These are phyloP conservation scores for Arrhopalites spinosus DNA, from an alignment of 2,888 invertebrate species.

Conservation along the genomic window DNA sequence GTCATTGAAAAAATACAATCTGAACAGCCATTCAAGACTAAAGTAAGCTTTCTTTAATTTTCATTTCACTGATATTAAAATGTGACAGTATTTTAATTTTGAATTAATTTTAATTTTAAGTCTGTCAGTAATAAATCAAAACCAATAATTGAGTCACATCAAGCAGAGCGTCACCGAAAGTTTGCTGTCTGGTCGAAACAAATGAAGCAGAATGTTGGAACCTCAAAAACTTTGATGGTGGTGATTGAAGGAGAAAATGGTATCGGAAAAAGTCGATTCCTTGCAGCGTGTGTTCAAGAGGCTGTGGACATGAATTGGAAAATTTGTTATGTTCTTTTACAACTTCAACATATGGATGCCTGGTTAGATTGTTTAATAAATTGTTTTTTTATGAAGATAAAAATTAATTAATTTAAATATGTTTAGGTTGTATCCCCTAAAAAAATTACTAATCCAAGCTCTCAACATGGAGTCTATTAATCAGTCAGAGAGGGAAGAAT, in stretches of 20 bases:
- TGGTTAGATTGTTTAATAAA: neutral
- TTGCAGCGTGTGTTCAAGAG: constrained; percentile 63
- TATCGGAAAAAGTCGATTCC: constrained; percentile 66
- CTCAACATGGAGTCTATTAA: constrained; percentile 45
- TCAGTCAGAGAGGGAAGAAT: constrained; percentile 61
- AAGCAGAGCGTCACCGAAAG: no score
- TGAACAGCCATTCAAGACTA: no score
- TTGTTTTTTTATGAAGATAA: no score
- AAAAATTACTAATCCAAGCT: constrained; percentile 44
- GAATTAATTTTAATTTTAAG: no score
- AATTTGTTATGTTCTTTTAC: constrained; percentile 47
- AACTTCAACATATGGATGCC: neutral
- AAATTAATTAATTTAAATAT: no score
- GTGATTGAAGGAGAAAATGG: constrained; percentile 65
- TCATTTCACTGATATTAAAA: no score
- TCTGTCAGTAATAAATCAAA: no score
- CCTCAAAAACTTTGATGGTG: constrained; percentile 57
- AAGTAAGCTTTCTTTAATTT: no score
- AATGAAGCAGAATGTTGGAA: neutral
- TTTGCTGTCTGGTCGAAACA: no score
- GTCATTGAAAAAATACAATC: no score
- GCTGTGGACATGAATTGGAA: constrained; percentile 59
- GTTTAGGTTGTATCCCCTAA: constrained; percentile 31
- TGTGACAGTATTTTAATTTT: no score
- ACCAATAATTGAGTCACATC: no score